phyloP scores from a whole-genome alignment of 2,888 invertebrate genomes.

The Petrophora chlorosata region DNA sequence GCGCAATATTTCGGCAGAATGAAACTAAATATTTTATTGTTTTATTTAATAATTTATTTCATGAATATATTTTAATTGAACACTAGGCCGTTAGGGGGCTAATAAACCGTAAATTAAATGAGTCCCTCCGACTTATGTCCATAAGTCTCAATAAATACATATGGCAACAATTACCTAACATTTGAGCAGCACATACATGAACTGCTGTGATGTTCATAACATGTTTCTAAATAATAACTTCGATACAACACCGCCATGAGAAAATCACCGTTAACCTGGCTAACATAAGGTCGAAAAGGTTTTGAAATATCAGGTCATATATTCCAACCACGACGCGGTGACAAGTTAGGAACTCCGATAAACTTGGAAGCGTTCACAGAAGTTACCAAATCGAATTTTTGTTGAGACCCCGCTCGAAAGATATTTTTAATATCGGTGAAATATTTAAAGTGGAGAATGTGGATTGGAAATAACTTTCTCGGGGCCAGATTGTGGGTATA shows the following conservation, averaged over 20 bases:
- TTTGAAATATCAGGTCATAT: conserved; percentile 23
- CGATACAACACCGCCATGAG: conserved; percentile 21
- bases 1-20: too few species aligned
- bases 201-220: conserved; percentile 33
- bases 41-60: too few species aligned
- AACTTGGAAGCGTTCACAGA: conserved; percentile 53
- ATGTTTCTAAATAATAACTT: conserved; percentile 34
- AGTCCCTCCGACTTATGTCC: conserved; percentile 3
- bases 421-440: conserved; percentile 54
- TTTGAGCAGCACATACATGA: conserved; percentile 26
- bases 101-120: conserved; percentile 5
- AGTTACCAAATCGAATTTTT: conserved; percentile 59
- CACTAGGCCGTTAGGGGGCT: not conserved
- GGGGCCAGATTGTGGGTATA: conserved; percentile 5
- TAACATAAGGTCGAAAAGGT: conserved; percentile 28
- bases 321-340: conserved; percentile 50
- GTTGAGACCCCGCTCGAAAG: conserved; percentile 48
- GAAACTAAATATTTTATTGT: too few species aligned
- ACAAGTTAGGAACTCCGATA: conserved; percentile 48
- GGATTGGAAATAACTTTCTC: conserved; percentile 33
- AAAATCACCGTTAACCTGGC: conserved; percentile 26
- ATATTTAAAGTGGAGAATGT: conserved; percentile 44
- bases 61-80: too few species aligned
- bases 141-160: conserved; percentile 20
- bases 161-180: conserved; percentile 24